Base-by-base conservation (phyloP, 2,888 invertebrate species). In the Creontiades dilutus region DNA sequence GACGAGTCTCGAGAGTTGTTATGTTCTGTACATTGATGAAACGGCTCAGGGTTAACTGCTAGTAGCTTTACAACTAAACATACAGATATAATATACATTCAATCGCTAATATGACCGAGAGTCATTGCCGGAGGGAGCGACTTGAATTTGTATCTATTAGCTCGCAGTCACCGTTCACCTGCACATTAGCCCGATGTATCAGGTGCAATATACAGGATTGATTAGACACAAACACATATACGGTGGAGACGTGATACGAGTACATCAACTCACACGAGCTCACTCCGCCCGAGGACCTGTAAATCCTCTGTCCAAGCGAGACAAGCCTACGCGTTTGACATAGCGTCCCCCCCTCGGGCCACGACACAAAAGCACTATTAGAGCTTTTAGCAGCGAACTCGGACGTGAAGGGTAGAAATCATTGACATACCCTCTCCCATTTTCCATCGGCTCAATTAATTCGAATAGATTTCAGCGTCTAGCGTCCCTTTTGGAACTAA, bases 321-420 rank as follows among this genome's bases (percentile, higher is more conserved):
- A 61, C 61, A 61, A 61, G 61, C 61, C 61, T 61, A 81, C 81
- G 48, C 81, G 82, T 82, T 48, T 82, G 82, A 82, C 82, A 52
- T 28, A 2, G 28, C 78, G 16, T 7, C 27, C 82, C 81, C 81
- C 48, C 3, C 48, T 12, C 28, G 78, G 37, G 52, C 52, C n/a
- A 82, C 23, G 52, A 82, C 82, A 82, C 82, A 82, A 82, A 82
- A 82, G 82, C 82, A 52, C 82, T 82, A 82, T 82, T 82, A 82
- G 82, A 48, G 82, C 82, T 82, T 82, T 82, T 82, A 82, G 82
- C 82, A 23, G 48, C 82, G 52, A 16, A 80, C 68, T 68, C 68
- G 78, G 78, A 46, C 37, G 75, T 13, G 19, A n/a, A 19, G 46
- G 19, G 82, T 14, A 48, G 82, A 52, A 82, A 47, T 82, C 82